Evolutionary conservation across 2,888 invertebrate species (phyloP).

Genomic region (Beris morrisii): DNA sequence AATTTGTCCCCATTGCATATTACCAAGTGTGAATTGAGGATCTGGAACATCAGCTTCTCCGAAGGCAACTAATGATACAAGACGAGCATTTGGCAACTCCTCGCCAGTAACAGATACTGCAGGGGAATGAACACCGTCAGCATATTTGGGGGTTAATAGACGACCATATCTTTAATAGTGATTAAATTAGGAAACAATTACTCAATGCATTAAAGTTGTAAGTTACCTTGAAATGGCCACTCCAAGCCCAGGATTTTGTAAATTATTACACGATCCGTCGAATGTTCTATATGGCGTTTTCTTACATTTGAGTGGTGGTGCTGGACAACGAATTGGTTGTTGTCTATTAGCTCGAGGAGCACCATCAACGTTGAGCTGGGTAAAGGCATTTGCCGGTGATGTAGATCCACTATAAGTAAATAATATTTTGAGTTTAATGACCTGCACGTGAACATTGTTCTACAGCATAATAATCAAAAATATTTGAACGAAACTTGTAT

Average conservation of each 20-base stretch:
- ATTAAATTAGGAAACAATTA: neutral
- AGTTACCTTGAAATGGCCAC: slow-evolving; percentile 66
- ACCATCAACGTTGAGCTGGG: neutral
- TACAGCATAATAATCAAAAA: no score
- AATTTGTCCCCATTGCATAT: slow-evolving; percentile 67
- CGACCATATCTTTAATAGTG: slow-evolving; percentile 51
- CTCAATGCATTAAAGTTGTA: neutral
- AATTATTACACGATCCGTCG: slow-evolving; percentile 95
- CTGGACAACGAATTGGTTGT: slow-evolving; percentile 43
- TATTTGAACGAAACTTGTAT: no score
- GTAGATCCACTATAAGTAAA: neutral
- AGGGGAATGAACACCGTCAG: slow-evolving; percentile 61
- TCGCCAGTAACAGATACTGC: slow-evolving; percentile 66
- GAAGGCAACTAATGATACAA: slow-evolving; percentile 70
- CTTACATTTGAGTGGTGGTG: slow-evolving; percentile 48
- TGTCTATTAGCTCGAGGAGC: neutral
- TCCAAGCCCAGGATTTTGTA: slow-evolving; percentile 80
- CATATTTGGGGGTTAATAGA: slow-evolving; percentile 57
- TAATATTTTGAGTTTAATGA: no score
- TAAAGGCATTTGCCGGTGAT: slow-evolving; percentile 12
- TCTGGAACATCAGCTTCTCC: slow-evolving; percentile 72
- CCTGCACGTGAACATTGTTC: no score
- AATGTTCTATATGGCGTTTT: slow-evolving; percentile 67
- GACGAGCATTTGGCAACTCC: slow-evolving; percentile 69
- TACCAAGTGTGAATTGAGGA: slow-evolving; percentile 71